Conservation (phyloP, 2,797 vertebrate species). For the Tragelaphus oryx region DNA sequence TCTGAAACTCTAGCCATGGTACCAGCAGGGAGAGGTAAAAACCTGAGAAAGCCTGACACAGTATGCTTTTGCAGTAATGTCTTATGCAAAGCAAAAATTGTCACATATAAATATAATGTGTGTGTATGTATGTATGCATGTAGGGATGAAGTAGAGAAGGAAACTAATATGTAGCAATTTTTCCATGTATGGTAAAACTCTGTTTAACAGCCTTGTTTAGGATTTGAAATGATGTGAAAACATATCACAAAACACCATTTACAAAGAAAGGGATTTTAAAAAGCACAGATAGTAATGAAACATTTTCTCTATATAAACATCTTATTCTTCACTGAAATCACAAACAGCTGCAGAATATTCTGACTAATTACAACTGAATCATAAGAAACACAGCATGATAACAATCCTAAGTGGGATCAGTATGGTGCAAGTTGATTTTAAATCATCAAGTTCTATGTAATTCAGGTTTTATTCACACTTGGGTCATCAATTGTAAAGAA, state of each 20-base stretch:
- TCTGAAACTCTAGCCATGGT: background rate
- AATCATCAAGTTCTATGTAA: slow-evolving; percentile 51
- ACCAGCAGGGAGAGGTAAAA: background rate
- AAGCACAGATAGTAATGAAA: slow-evolving; percentile 47
- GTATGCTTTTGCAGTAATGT: background rate
- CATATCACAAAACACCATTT: slow-evolving; percentile 48
- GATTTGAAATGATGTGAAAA: slow-evolving; percentile 47
- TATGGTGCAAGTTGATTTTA: slow-evolving; percentile 64
- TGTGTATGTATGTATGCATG: background rate
- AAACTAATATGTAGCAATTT: background rate
- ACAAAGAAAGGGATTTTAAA: slow-evolving; percentile 50
- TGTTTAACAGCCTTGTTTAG: slow-evolving; percentile 37
- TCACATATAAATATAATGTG: background rate
- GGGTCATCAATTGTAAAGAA: slow-evolving; percentile 48
- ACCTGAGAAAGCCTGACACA: background rate
- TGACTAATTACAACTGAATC: slow-evolving; percentile 69
- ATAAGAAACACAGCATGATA: slow-evolving; percentile 63
- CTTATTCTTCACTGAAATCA: slow-evolving; percentile 57
- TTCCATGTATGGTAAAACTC: background rate
- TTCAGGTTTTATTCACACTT: slow-evolving; percentile 47
- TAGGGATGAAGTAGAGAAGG: background rate
- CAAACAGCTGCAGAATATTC: slow-evolving; percentile 63
- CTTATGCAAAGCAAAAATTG: background rate
- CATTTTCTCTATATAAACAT: slow-evolving; percentile 59
- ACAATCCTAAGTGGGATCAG: slow-evolving; percentile 41